A percentile compares a stretch with the other conserved stretches of the same genome.
Evolutionary conservation across 2,113 vertebrate species (phyloP).

Genomic region (Callithrix jacchus): DNA sequence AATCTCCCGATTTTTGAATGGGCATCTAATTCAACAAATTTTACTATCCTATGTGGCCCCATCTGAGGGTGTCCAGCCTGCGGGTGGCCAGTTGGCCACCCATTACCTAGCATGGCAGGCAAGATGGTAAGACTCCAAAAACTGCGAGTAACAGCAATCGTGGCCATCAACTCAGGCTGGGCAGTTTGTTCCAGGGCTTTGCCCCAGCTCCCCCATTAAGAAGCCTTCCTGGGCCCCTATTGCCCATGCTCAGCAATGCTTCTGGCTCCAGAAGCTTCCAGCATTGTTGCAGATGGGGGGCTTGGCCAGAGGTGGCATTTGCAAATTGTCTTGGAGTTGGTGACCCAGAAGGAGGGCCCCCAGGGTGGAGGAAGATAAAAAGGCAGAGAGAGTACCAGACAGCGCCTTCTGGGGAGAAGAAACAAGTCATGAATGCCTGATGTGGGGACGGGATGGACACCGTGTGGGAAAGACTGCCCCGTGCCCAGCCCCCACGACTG

Average conservation of each 20-base stretch:
- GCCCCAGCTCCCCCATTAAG: neutral
- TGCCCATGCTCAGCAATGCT: neutral
- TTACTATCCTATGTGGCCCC: neutral
- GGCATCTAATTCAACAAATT: neutral
- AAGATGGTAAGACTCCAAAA: accelerated
- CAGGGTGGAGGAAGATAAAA: neutral
- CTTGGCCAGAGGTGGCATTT: neutral
- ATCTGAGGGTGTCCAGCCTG: neutral
- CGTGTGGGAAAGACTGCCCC: neutral
- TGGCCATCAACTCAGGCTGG: neutral
- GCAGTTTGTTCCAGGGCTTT: accelerated
- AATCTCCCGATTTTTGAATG: neutral
- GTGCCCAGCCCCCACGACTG: neutral
- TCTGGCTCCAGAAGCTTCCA: neutral
- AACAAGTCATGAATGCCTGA: neutral
- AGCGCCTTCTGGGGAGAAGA: neutral
- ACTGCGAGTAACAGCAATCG: no score
- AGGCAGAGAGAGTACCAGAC: neutral
- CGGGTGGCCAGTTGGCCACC: neutral
- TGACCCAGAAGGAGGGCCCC: neutral
- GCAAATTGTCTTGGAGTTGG: neutral
- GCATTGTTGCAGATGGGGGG: neutral
- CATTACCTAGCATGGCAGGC: neutral
- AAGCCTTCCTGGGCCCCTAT: neutral
- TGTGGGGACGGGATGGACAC: neutral